These are phyloP conservation scores for Actinopyga echinites DNA, from an alignment of 53 echinoderm and acorn worm species.

Conservation along the genomic window DNA sequence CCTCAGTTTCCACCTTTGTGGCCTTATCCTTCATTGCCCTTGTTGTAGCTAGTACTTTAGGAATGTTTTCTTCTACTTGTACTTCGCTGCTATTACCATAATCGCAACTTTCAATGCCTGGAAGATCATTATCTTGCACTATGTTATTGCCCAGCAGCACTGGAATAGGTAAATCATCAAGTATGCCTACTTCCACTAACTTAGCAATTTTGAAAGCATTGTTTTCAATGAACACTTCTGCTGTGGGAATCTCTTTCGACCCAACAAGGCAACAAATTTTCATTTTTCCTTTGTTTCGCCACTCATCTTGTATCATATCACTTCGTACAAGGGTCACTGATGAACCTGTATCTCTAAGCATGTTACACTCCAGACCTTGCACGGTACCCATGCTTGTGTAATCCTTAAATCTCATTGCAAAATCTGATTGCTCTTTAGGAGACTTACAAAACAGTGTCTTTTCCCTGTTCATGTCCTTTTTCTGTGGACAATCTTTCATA, in stretches of 20 bases:
- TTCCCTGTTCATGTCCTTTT: too few relatives aligned
- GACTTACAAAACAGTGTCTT: slow-evolving; percentile 5
- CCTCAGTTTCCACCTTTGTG: too few relatives aligned
- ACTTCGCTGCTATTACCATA: not conserved
- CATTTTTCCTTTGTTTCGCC: not conserved
- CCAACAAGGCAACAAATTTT: slow-evolving; percentile 8
- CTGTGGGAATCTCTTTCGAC: not conserved
- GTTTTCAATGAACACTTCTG: not conserved
- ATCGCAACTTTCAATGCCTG: not conserved
- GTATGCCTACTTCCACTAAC: not conserved
- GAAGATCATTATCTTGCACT: not conserved
- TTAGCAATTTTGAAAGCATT: not conserved
- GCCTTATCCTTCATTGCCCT: too few relatives aligned
- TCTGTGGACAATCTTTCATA: too few relatives aligned
- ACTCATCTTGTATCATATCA: not conserved
- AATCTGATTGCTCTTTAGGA: not conserved
- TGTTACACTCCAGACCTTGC: not conserved
- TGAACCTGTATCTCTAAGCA: not conserved
- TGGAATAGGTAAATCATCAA: slow-evolving; percentile 3
- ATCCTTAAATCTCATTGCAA: not conserved
- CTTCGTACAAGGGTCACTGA: not conserved
- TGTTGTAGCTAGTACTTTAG: too few relatives aligned
- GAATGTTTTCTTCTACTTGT: too few relatives aligned
- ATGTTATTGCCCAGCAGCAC: not conserved
- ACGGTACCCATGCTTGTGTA: not conserved